phyloP scores from a whole-genome alignment of 92 coral and sea anemone genomes.

The Anthopleura xanthogrammica region DNA sequence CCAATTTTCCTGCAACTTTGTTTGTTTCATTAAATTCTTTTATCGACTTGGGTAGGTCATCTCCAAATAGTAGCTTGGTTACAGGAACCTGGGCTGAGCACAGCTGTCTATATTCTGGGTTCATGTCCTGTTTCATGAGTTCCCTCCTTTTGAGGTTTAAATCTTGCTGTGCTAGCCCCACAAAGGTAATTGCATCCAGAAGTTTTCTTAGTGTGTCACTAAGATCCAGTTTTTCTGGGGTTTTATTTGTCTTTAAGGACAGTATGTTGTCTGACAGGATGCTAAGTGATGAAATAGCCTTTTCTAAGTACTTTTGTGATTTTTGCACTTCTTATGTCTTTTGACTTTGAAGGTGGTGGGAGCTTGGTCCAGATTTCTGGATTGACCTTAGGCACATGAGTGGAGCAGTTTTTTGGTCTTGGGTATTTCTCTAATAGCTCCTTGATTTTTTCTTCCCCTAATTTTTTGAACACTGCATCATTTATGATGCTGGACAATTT shows the following conservation, averaged over 20 bases:
- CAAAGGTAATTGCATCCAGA: conserved; percentile 1
- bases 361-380: conserved; percentile 7
- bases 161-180: conserved; percentile 4
- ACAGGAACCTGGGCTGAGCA: neutral
- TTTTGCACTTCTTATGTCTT: neutral
- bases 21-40: neutral
- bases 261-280: no score
- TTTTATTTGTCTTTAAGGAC: neutral
- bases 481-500: conserved; percentile 14
- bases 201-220: neutral
- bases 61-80: neutral
- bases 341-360: neutral
- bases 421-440: neutral
- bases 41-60: neutral
- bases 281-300: neutral
- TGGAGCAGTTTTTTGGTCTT: conserved; percentile 3
- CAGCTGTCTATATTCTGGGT: neutral
- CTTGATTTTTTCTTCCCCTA: neutral
- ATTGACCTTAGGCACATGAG: conserved; percentile 13
- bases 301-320: neutral
- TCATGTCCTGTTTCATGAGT: neutral
- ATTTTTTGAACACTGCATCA: conserved; percentile 17
- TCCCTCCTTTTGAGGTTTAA: neutral
- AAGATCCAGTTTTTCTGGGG: neutral
- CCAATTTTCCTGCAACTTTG: neutral